Evolutionary conservation across 2,888 invertebrate species (phyloP), one percentile per base, ranked within the genome.

Genomic region (Heliconius ismenius): DNA sequence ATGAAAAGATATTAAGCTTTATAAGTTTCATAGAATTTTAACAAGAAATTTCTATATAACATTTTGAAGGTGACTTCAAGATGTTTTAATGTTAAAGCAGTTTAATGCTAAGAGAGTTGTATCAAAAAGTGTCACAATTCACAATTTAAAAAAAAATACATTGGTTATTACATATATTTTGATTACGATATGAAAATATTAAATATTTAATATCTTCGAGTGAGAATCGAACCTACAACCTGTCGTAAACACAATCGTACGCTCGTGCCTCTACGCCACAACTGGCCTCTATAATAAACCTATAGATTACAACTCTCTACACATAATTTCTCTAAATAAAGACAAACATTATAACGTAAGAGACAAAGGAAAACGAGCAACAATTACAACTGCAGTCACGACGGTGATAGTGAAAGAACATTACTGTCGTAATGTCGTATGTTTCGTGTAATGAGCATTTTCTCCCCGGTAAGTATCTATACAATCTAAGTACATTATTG

Each of bases 321-420:
- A 70, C 13, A 36, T 24, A 54, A 54, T 32, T 69, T 49, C 67
- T 67, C 24, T 67, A 67, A 67, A 70, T 58, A 70, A 60, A 39
- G 3, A 73, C 18, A 62, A 73, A 36, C 26, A 62, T 39, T 24
- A 58, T 76, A 64, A 76, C 64, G 39, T 54, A 76, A 72, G 28
- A 39, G 32, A 54, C 54, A 72, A 76, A 72, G 76, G 72, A 76
- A 76, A 72, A 72, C 58, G 54, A 49, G 60, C 21, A 76, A 76
- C 72, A 76, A 76, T 76, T 76, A 76, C 63, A 54, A 72, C 58
- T 65, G 60, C 43, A 76, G 76, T 76, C 76, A 76, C 76, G 76
- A 76, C 72, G 65, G 70, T 70, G 75, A 76, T 65, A 73, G 76
- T 76, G 28, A 76, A 76, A 76, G 76, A 76, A 73, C 75, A 75